Percentiles rank a stretch among this genome's conserved stretches.
phyloP scores from a whole-genome alignment of 1,140 invertebrate species.

The Danaus plexippus region DNA sequence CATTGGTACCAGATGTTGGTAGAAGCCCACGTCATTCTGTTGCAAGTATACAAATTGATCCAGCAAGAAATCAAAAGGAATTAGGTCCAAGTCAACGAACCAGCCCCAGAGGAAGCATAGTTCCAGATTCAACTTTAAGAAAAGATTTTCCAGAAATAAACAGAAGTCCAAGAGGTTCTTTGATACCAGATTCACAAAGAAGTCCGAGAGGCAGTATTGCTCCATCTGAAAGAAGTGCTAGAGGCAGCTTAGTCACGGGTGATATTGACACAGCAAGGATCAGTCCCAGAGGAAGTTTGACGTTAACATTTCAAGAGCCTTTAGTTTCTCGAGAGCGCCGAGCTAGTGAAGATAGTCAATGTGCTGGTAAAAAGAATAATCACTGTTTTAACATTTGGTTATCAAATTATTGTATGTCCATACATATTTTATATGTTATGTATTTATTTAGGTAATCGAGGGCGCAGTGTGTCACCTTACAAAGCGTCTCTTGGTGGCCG shows the following conservation, averaged over 20 bases:
- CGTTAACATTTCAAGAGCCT: slow-evolving; percentile 75
- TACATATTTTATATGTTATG: slow-evolving; percentile 3
- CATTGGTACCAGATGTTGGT: slow-evolving; percentile 59
- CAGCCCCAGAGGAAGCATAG: slow-evolving; percentile 76
- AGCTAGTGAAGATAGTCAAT: slow-evolving; percentile 73
- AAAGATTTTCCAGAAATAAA: slow-evolving; percentile 61
- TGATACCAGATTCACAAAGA: slow-evolving; percentile 71
- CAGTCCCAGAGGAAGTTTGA: slow-evolving; percentile 73
- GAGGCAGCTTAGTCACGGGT: slow-evolving; percentile 69
- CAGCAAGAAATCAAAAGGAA: slow-evolving; percentile 74
- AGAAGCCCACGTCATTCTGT: slow-evolving; percentile 75
- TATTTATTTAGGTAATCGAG: slow-evolving; percentile 59
- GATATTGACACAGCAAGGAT: slow-evolving; percentile 65
- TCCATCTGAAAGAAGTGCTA: slow-evolving; percentile 56
- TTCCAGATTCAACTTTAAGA: slow-evolving; percentile 64
- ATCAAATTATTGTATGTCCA: not conserved
- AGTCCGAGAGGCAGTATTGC: slow-evolving; percentile 76
- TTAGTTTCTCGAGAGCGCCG: slow-evolving; percentile 69
- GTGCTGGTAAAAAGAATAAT: slow-evolving; percentile 44
- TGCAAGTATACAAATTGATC: slow-evolving; percentile 65
- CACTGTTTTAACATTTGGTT: slow-evolving; percentile 7
- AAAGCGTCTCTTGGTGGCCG: slow-evolving; percentile 69
- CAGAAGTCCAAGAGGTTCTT: slow-evolving; percentile 76
- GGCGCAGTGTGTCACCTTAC: slow-evolving; percentile 76
- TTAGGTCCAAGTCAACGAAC: slow-evolving; percentile 70